Evolutionary conservation across 2,113 vertebrate species (phyloP).

Genomic region (Hucho hucho): DNA sequence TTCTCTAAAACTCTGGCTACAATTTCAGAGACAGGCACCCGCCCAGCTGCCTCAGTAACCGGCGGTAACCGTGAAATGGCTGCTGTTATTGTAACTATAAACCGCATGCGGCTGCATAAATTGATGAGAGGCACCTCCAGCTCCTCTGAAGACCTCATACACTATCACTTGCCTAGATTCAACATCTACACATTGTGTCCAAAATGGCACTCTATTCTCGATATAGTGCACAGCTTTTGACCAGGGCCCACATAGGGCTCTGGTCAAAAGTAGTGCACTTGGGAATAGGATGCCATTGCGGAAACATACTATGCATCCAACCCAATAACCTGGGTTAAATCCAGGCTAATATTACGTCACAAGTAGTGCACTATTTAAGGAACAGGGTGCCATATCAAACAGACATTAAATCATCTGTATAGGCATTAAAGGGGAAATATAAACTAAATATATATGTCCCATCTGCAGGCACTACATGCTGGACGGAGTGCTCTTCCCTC

Average conservation of each 20-base stretch:
- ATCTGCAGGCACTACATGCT: no score
- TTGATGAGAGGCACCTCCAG: not conserved
- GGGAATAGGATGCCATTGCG: no score
- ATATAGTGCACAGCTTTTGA: not conserved
- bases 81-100: not conserved
- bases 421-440: no score
- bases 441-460: no score
- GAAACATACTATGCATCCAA: no score
- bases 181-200: not conserved
- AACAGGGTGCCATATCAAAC: no score
- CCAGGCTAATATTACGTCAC: no score
- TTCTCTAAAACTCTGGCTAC: not conserved
- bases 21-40: not conserved
- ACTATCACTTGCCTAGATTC: not conserved
- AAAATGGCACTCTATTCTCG: not conserved
- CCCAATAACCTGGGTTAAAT: no score
- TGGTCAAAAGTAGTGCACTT: no score
- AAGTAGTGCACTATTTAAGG: no score
- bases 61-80: not conserved
- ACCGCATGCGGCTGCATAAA: not conserved
- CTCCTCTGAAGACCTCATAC: not conserved
- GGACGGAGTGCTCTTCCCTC: no score
- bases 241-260: not conserved
- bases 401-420: no score
- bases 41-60: not conserved